These are phyloP conservation scores for Steinernema feltiae DNA, from an alignment of 1,140 invertebrate genomes.

Conservation along the genomic window DNA sequence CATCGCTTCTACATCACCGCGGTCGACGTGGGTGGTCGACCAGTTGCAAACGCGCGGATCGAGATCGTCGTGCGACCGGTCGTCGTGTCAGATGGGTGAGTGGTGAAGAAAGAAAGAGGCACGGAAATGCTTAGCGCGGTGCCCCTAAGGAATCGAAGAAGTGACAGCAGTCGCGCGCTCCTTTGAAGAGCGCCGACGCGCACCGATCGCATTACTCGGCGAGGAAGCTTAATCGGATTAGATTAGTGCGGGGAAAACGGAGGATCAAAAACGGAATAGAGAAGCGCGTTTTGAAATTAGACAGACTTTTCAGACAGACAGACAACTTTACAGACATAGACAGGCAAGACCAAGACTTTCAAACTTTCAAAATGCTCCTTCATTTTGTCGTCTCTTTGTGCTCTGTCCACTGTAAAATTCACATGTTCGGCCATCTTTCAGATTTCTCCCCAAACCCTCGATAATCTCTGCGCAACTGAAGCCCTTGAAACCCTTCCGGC, in stretches of 20 bases:
- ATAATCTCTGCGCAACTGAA: not conserved
- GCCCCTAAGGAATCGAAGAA: constrained; percentile 8
- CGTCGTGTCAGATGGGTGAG: not conserved
- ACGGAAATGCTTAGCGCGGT: not conserved
- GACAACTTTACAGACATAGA: too few relatives aligned
- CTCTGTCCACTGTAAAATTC: too few relatives aligned
- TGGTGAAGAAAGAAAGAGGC: not conserved
- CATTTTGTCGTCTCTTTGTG: not conserved
- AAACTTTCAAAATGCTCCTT: not conserved
- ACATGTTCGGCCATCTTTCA: too few relatives aligned
- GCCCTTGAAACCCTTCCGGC: not conserved
- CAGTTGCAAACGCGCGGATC: not conserved
- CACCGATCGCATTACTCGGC: not conserved
- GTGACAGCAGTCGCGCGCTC: not conserved
- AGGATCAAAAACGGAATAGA: not conserved
- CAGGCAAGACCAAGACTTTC: too few relatives aligned
- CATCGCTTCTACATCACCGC: not conserved
- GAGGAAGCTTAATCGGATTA: constrained; percentile 6
- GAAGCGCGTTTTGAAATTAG: not conserved
- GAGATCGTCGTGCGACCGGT: not conserved
- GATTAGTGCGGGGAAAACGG: not conserved
- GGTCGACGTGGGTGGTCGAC: not conserved
- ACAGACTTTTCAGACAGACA: not conserved
- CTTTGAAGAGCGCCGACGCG: not conserved
- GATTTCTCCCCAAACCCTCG: not conserved